These are phyloP conservation scores for Elegia similella DNA, from an alignment of 2,888 invertebrate genomes.

Conservation along the genomic window DNA sequence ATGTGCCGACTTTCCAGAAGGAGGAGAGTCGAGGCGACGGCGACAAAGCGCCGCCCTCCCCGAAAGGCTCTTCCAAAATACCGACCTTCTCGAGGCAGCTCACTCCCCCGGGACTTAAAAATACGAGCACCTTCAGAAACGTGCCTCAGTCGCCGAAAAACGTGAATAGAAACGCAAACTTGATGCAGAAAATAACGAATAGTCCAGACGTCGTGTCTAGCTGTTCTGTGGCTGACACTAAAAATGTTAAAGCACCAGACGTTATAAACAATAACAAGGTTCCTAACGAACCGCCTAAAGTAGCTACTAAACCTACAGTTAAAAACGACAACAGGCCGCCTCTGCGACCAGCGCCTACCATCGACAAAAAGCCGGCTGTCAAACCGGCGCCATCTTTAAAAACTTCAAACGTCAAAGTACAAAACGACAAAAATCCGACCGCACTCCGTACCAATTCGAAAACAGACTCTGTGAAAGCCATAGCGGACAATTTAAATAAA, in stretches of 20 bases:
- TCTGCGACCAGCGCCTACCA: slow-evolving; percentile 54
- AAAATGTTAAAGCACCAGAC: slow-evolving; percentile 82
- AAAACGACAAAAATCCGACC: slow-evolving; percentile 53
- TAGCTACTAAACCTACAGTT: slow-evolving; percentile 65
- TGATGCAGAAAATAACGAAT: slow-evolving; percentile 70
- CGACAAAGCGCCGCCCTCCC: slow-evolving; percentile 64
- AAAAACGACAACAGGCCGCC: slow-evolving; percentile 67
- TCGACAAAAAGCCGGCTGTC: slow-evolving; percentile 62
- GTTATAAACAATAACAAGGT: slow-evolving; percentile 81
- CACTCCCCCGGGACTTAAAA: slow-evolving; percentile 76
- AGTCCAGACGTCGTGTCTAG: slow-evolving; percentile 89
- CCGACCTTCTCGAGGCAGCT: slow-evolving; percentile 71
- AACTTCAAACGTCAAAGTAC: slow-evolving; percentile 47
- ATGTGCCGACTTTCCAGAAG: slow-evolving; percentile 79
- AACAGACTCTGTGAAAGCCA: slow-evolving; percentile 65
- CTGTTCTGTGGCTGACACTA: slow-evolving; percentile 80
- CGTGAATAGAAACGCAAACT: slow-evolving; percentile 46
- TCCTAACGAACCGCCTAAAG: slow-evolving; percentile 68
- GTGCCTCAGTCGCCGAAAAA: slow-evolving; percentile 68
- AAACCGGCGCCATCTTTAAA: slow-evolving; percentile 56
- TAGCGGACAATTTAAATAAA: slow-evolving; percentile 74
- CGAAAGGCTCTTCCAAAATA: slow-evolving; percentile 72
- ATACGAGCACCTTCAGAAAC: slow-evolving; percentile 63
- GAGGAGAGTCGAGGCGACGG: slow-evolving; percentile 48
- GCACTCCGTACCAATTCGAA: slow-evolving; percentile 59